Evolutionary conservation across 2,888 invertebrate genomes (phyloP).

Genomic region (Drosophila hamatofila): DNA sequence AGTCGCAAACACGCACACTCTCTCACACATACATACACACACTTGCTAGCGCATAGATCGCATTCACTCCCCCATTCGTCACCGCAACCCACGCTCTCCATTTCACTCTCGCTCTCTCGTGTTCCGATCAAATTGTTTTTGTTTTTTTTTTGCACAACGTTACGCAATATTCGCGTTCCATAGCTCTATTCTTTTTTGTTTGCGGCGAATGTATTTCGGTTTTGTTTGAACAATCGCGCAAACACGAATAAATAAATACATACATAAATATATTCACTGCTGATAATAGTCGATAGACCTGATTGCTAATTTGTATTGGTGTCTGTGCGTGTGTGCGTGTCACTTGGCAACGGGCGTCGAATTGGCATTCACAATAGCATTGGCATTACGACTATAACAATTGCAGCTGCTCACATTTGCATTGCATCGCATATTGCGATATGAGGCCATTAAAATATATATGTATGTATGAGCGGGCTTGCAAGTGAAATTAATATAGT

Average conservation of each 20-base stretch:
- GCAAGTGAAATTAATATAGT: slow-evolving; percentile 13
- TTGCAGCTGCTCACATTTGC: slow-evolving; percentile 24
- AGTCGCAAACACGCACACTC: slow-evolving; percentile 4
- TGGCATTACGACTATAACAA: slow-evolving; percentile 52
- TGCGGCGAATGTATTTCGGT: slow-evolving; percentile 30
- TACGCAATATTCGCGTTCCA: slow-evolving; percentile 72
- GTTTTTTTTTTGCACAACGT: slow-evolving; percentile 47
- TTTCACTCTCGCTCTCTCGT: slow-evolving; percentile 24
- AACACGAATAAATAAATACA: slow-evolving; percentile 14
- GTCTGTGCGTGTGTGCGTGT: slow-evolving; percentile 8
- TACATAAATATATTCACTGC: slow-evolving; percentile 26
- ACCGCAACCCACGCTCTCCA: slow-evolving; percentile 17
- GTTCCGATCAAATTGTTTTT: slow-evolving; percentile 27
- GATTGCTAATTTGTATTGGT: not conserved
- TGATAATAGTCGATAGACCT: slow-evolving; percentile 49
- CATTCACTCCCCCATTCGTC: slow-evolving; percentile 28
- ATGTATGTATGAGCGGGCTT: not conserved
- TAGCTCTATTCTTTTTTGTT: slow-evolving; percentile 44
- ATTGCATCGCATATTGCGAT: not conserved
- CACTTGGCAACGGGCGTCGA: slow-evolving; percentile 55
- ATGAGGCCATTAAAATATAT: slow-evolving; percentile 1
- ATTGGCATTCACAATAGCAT: slow-evolving; percentile 43
- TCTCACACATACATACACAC: not conserved
- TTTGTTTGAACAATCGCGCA: slow-evolving; percentile 45
- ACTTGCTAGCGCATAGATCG: not conserved